Evolutionary conservation across 2,888 invertebrate genomes (phyloP), one percentile per base, ranked within the genome.

Genomic region (Hemaris fuciformis): DNA sequence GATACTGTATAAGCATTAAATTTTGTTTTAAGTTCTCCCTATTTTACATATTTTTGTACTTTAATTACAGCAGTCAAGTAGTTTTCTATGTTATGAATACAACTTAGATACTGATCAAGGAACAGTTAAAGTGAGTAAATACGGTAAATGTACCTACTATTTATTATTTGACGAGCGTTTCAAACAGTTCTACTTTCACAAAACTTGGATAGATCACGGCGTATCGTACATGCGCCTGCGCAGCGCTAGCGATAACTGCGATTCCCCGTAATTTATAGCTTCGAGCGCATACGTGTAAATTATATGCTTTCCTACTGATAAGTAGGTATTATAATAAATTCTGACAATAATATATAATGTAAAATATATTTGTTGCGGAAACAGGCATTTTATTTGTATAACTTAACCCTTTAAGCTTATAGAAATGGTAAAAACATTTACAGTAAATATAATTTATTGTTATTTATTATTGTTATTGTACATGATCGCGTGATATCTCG

Each of bases 151-250:
- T 38, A 38, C n/a, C n/a, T n/a, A n/a, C 38, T n/a, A 38, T 38
- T 38, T 22, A 43, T 5, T 8, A 43, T 43, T 43, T 43, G 18
- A 43, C 20, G 18, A 43, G 18, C 20, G 20, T 43, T 27, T 15
- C 27, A 27, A 38, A 22, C 4, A 22, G 22, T 57, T 34, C 22
- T 34, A 59, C 59, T 59, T 59, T 59, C 59, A 43, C 45, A 59
- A 25, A 27, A 42, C 41, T 58, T 41, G 38, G 38, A 38, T 38
- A 59, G 59, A 15, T 25, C 43, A 15, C 18, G 18, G 45, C 31
- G 20, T 59, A 59, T 57, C 57, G 10, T 18, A 45, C 59, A 45
- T 59, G 59, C 59, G 59, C 45, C 31, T 10, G 59, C 59, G 45
- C 59, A 15, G 59, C 45, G 20, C 34, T 31, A 25, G 48, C 27